These are phyloP conservation scores for Butastur rufipennis DNA, from an alignment of 2,113 vertebrate genomes.

Conservation along the genomic window DNA sequence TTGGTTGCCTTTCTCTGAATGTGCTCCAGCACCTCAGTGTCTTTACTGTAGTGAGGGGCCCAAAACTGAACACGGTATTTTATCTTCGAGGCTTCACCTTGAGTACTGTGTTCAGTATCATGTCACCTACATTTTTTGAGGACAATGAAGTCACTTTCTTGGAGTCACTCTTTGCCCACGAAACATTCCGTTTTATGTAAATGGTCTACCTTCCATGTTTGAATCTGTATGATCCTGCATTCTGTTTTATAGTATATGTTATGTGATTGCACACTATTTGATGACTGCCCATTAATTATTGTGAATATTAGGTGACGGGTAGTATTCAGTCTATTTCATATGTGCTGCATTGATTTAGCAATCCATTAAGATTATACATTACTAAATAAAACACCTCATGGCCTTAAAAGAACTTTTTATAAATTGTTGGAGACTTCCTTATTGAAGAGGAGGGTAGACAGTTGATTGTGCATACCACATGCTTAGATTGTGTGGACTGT, in stretches of 20 bases:
- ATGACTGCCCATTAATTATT: too few relatives aligned
- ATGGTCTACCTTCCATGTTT: rapidly evolving
- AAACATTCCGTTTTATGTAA: too few relatives aligned
- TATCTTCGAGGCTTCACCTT: too few relatives aligned
- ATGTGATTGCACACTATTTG: rapidly evolving
- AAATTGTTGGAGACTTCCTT: not conserved
- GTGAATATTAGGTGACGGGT: not conserved
- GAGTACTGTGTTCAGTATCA: too few relatives aligned
- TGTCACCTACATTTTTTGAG: not conserved
- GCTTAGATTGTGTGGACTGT: not conserved
- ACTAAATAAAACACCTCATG: not conserved
- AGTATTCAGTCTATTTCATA: too few relatives aligned
- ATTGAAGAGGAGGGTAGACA: not conserved
- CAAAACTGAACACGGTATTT: too few relatives aligned
- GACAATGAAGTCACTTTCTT: not conserved
- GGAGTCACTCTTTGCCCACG: too few relatives aligned
- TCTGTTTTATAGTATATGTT: rapidly evolving
- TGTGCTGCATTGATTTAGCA: not conserved
- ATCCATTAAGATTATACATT: not conserved
- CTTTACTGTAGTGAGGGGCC: too few relatives aligned
- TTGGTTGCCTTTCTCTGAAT: too few relatives aligned
- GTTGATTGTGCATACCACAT: not conserved
- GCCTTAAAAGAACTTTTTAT: not conserved
- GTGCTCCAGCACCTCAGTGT: too few relatives aligned
- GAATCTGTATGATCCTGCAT: not conserved